These are phyloP conservation scores for Anoplolepis gracilipes DNA, from an alignment of 1,140 invertebrate genomes.

Conservation along the genomic window DNA sequence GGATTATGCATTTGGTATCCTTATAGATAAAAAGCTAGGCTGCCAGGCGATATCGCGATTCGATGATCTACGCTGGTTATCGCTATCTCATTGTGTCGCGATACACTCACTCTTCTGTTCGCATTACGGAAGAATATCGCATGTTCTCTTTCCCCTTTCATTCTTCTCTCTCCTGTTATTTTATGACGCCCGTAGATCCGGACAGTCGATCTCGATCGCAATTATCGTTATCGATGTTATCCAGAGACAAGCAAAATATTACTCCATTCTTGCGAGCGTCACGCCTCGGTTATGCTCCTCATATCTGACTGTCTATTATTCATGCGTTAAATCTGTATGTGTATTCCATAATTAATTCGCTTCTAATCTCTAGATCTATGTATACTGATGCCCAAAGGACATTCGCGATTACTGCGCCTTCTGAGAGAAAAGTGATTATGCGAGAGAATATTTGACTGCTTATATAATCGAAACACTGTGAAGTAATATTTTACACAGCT, in stretches of 20 bases:
- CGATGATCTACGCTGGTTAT: slow-evolving; percentile 6
- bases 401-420: slow-evolving; percentile 48
- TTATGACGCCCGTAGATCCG: slow-evolving; percentile 16
- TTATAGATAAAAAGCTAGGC: slow-evolving; percentile 32
- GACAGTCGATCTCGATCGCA: slow-evolving; percentile 71
- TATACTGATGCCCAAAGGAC: slow-evolving; percentile 21
- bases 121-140: slow-evolving; percentile 35
- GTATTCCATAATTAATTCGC: slow-evolving; percentile 41
- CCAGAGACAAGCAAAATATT: slow-evolving; percentile 59
- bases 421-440: slow-evolving; percentile 59
- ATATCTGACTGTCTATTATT: slow-evolving; percentile 57
- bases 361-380: slow-evolving; percentile 57
- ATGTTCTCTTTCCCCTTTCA: background rate
- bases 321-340: slow-evolving; percentile 35
- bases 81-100: slow-evolving; percentile 8
- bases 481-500: slow-evolving; percentile 60
- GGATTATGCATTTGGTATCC: slow-evolving; percentile 33
- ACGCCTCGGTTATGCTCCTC: background rate
- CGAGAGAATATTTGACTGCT: slow-evolving; percentile 59
- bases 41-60: slow-evolving; percentile 38
- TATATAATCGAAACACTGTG: slow-evolving; percentile 59
- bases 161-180: background rate
- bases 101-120: slow-evolving; percentile 2
- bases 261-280: slow-evolving; percentile 51
- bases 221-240: slow-evolving; percentile 60